Evolutionary conservation across 2,113 vertebrate genomes (phyloP), one percentile per base, ranked within the genome.

Genomic region (Pseudolaguvia tuberculata): DNA sequence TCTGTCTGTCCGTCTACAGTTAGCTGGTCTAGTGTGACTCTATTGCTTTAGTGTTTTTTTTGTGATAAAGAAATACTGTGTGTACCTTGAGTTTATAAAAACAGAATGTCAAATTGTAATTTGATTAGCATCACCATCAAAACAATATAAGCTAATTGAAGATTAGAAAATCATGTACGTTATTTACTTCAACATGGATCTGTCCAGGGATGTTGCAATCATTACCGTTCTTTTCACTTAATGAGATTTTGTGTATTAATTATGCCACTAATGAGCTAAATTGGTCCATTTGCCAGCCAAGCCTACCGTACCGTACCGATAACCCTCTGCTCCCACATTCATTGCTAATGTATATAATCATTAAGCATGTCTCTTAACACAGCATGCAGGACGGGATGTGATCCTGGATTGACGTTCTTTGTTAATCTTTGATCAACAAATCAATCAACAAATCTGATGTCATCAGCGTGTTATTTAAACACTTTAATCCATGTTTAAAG

Each of bases 101-200:
- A 67, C 29, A 72, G 12, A 57, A 48, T 23, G 18, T 55, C 3
- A 23, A 23, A 42, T 14, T 56, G 73, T 42, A 23, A 17, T 55
- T 65, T 51, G 13, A 48, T 17, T 51, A 65, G 61, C 21, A 27
- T 75, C 55, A 23, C 35, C 23, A 29, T 67, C 63, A 56, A 53
- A 42, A 45, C 35, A 39, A n/a, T 35, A 55, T n/a, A 1, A 10
- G n/a, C 15, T 53, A 31, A 57, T 75, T 31, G 47, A 47, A 75
- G 35, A 14, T 48, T 21, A 18, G 35, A n/a, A n/a, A n/a, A n/a
- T 31, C 35, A 27, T 20, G 47, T 20, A 55, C 11, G 25, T 3
- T 9, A 18, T 63, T 45, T 27, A 45, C 4, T 27, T 27, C 55
- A n/a, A 13, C 65, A 27, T 39, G 63, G n/a, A 65, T 66, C 35